Base-by-base conservation (phyloP, 2,797 vertebrate species). In the Enteromius trimaculatus region DNA sequence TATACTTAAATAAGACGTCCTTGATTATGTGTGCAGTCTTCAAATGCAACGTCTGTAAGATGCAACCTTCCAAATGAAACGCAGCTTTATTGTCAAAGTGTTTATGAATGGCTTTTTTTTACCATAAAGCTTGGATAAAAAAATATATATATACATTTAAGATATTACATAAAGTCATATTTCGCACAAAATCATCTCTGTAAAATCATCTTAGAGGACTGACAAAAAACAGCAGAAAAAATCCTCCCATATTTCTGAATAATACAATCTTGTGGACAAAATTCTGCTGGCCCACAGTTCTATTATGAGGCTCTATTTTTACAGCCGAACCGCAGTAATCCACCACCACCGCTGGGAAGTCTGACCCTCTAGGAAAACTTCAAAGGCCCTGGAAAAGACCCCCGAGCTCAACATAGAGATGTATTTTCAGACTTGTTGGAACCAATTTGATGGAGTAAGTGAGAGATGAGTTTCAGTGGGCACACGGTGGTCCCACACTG, bases 391-490 rank as follows among this genome's bases (percentile, higher is more conserved):
- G 60, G 16, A 82, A 75, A 39, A 64, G 80, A 75, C 42, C 68
- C 42, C 23, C 10, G 26, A 51, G n/a, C 19, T 9, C 77, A 65
- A 66, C 29, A 53, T 29, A 70, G 53, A 71, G 66, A 86, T 64
- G 72, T 49, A 64, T 75, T 71, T 78, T 83, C 60, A 60, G 47
- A 76, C 60, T 47, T 21, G 23, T 53, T 77, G 81, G 72, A 77
- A 69, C 74, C 51, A 65, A 37, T 77, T 60, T 83, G 81, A 83
- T 77, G 81, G 64, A 83, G 74, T 83, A 51, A 83, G 81, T 77
- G 81, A 83, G 81, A 77, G 74, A 42, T 23, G 39, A 77, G 74
- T 47, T 77, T 66, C 64, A 77, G 23, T 19, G 49, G 47, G 31
- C 60, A 75, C 71, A 65, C 2, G 44, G 80, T 66, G 80, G 58